phyloP scores from a whole-genome alignment of 2,113 vertebrate genomes.

The Okapia johnstoni region DNA sequence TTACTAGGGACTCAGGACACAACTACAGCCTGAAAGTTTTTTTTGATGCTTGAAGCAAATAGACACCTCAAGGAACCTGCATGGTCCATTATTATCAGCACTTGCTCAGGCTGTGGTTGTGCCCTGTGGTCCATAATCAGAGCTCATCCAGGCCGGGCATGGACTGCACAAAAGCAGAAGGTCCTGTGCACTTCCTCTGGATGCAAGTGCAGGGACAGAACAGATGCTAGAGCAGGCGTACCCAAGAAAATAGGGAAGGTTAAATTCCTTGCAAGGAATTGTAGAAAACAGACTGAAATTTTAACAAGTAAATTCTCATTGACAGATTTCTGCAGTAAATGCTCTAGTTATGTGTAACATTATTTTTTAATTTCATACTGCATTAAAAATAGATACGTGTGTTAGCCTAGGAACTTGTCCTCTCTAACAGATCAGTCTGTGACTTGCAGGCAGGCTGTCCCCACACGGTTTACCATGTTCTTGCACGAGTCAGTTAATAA shows the following conservation, averaged over 20 bases:
- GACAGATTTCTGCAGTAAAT: not conserved
- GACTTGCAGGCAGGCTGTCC: not conserved
- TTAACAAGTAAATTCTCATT: not conserved
- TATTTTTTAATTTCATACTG: not conserved
- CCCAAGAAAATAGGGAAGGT: no score
- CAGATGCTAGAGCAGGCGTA: fast-evolving
- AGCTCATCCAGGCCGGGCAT: no score
- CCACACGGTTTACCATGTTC: fast-evolving
- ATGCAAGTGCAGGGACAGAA: fast-evolving
- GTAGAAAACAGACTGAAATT: not conserved
- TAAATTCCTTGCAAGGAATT: not conserved
- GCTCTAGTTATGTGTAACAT: not conserved
- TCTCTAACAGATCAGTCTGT: not conserved
- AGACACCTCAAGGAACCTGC: not conserved
- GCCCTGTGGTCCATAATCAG: not conserved
- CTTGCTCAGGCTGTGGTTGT: no score
- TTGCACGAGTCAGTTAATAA: not conserved
- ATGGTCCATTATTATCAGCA: fast-evolving
- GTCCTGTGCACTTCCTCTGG: fast-evolving
- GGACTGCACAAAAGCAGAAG: not conserved
- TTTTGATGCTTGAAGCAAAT: not conserved
- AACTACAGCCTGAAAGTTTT: not conserved
- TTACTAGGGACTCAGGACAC: not conserved
- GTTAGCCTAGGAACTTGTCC: not conserved
- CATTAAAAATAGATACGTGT: not conserved